Evolutionary conservation across 2,888 invertebrate species (phyloP), one percentile per base, ranked within the genome.

Genomic region (Electrophaes corylata): DNA sequence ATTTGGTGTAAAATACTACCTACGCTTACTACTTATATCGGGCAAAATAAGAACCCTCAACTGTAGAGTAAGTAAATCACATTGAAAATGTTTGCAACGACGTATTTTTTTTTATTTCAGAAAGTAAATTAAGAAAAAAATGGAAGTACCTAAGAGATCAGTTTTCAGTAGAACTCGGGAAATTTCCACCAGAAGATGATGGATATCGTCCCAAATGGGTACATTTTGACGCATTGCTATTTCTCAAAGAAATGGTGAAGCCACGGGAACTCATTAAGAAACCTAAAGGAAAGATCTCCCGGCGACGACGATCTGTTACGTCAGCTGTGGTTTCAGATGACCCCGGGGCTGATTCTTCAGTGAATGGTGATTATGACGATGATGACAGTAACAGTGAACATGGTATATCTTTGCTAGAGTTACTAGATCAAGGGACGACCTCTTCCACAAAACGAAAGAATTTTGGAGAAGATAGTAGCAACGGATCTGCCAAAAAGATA

Each of bases 91-190:
- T 37, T 16, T 16, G 12, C 20, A 14, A 20, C 29, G 16, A 8
- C 4, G 4, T 26, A 6, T 10, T 29, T 19, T 10, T 10, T 14
- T 29, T 51, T 39, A 19, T 66, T 64, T 52, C 60, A 64, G 66
- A 66, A 45, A 57, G 48, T 43, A 66, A 64, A 47, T 26, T 66
- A 12, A 62, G 59, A 47, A 66, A 64, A 47, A 62, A 60, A 59
- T 66, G 64, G 66, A 66, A 62, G 20, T 66, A 66, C 55, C 52
- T 66, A 8, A 57, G 64, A 52, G 66, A 66, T 51, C 61, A 66
- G 33, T 66, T 62, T 46, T 56, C 58, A 8, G 53, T 60, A 39
- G 64, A 64, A 50, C 45, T 58, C 20, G 64, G 60, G 44, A 66
- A 58, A 45, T 53, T 58, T 44, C 59, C 60, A 46, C 54, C 59